A percentile compares a stretch with the other conserved stretches of the same genome.
Evolutionary conservation across 23 tunicate species (phyloP).

Genomic region (Halocynthia roretzi): DNA sequence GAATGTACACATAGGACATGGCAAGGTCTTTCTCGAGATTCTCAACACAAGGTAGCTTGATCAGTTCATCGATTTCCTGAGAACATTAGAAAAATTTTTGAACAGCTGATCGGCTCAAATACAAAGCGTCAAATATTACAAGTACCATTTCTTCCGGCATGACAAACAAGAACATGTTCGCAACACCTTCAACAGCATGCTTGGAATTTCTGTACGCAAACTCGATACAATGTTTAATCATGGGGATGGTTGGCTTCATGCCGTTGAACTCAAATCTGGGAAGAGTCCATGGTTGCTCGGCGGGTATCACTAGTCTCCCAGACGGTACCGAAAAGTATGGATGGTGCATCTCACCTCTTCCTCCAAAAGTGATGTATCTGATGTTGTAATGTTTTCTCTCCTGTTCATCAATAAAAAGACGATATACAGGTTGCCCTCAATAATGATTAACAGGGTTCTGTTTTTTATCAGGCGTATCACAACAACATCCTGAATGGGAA

Average conservation of each 20-base stretch:
- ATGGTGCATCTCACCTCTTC: neutral
- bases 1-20: conserved; percentile 6
- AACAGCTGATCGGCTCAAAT: neutral
- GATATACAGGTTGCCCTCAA: too few relatives aligned
- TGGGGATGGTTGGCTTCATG: neutral
- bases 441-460: too few relatives aligned
- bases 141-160: conserved; percentile 16
- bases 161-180: neutral
- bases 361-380: conserved; percentile 13
- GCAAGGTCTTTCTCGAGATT: neutral
- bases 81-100: neutral
- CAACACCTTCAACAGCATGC: neutral
- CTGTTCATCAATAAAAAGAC: neutral
- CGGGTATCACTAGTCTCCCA: neutral
- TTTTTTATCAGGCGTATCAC: too few relatives aligned
- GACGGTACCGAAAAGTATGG: neutral
- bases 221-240: neutral
- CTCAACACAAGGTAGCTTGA: neutral
- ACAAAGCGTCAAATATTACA: neutral
- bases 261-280: neutral
- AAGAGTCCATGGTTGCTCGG: neutral
- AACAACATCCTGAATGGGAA: too few relatives aligned
- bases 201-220: neutral
- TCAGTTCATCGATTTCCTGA: neutral
- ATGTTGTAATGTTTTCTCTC: neutral